Conservation (phyloP, 2,113 vertebrate genomes). For the Coregonus clupeaformis region DNA sequence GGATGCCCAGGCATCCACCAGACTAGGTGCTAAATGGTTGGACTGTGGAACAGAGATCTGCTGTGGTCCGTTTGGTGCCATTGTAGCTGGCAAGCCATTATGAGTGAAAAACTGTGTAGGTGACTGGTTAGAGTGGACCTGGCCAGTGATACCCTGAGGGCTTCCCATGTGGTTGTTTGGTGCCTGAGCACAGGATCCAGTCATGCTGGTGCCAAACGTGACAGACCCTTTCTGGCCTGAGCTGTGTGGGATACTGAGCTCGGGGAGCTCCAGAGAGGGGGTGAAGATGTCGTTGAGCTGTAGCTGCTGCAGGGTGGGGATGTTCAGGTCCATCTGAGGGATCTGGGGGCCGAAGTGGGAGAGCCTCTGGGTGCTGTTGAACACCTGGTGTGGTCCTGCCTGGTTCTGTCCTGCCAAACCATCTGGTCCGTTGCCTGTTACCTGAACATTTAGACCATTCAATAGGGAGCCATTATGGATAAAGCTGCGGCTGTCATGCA, state of each 20-base stretch:
- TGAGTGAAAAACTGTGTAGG: conserved; percentile 16
- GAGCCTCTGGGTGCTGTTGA: conserved; percentile 28
- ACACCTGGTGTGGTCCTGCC: not conserved
- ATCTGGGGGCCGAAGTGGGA: conserved; percentile 9
- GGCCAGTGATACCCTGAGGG: conserved; percentile 7
- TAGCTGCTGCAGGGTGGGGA: conserved; percentile 46
- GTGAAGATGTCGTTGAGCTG: conserved; percentile 64
- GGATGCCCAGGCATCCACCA: conserved; percentile 26
- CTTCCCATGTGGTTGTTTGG: not conserved
- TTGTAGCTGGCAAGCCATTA: conserved; percentile 5
- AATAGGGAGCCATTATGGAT: not conserved
- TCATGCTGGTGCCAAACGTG: conserved; percentile 10
- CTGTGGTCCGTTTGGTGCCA: conserved; percentile 22
- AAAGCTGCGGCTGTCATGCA: conserved; percentile 8
- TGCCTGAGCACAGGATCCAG: conserved; percentile 27
- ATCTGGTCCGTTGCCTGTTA: not conserved
- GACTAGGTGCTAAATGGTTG: not conserved
- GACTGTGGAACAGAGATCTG: conserved; percentile 18
- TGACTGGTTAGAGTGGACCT: conserved; percentile 12
- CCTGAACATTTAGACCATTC: conserved; percentile 28
- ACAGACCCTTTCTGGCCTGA: not conserved
- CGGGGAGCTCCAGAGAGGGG: conserved; percentile 47
- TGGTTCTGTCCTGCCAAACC: not conserved
- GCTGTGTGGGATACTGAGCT: conserved; percentile 33
- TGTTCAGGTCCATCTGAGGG: not conserved